Evolutionary conservation across 37 sponge, comb jelly and placozoan genomes (phyloP).

Genomic region (Spongia lamella): DNA sequence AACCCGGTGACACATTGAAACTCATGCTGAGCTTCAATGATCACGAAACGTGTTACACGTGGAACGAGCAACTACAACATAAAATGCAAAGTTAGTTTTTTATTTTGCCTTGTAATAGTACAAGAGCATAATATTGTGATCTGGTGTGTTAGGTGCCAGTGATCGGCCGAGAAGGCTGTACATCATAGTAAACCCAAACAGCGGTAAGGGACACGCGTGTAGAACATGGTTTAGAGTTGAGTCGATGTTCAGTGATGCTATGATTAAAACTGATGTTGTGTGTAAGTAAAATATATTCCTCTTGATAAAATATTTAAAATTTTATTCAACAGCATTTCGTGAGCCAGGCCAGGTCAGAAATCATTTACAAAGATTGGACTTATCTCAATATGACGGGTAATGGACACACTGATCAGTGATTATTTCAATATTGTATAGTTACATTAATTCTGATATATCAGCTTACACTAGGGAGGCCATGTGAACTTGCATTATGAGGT

Average conservation of each 20-base stretch:
- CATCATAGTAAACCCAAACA: slow-evolving; percentile 69
- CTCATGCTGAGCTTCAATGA: too few species aligned
- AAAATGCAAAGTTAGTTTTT: too few species aligned
- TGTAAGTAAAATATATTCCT: slow-evolving; percentile 29
- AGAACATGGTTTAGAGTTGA: slow-evolving; percentile 53
- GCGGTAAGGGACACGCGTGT: slow-evolving; percentile 36
- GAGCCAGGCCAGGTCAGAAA: slow-evolving; percentile 67
- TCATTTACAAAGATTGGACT: slow-evolving; percentile 45
- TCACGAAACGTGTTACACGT: too few species aligned
- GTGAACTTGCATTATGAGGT: too few species aligned
- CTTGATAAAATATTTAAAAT: not conserved
- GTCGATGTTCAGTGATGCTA: slow-evolving; percentile 51
- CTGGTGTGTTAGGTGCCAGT: slow-evolving; percentile 46
- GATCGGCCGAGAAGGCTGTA: slow-evolving; percentile 65
- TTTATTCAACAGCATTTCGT: slow-evolving; percentile 41
- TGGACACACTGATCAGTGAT: too few species aligned
- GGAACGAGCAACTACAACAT: too few species aligned
- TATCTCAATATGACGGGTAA: slow-evolving; percentile 76
- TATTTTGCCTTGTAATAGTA: too few species aligned
- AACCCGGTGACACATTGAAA: too few species aligned
- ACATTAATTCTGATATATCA: too few species aligned
- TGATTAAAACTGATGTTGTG: slow-evolving; percentile 45
- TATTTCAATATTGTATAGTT: too few species aligned
- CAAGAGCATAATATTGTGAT: too few species aligned
- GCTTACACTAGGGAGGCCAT: too few species aligned